These are phyloP conservation scores for Ophthalmolycus amberensis DNA, from an alignment of 2,113 vertebrate species.

Conservation along the genomic window DNA sequence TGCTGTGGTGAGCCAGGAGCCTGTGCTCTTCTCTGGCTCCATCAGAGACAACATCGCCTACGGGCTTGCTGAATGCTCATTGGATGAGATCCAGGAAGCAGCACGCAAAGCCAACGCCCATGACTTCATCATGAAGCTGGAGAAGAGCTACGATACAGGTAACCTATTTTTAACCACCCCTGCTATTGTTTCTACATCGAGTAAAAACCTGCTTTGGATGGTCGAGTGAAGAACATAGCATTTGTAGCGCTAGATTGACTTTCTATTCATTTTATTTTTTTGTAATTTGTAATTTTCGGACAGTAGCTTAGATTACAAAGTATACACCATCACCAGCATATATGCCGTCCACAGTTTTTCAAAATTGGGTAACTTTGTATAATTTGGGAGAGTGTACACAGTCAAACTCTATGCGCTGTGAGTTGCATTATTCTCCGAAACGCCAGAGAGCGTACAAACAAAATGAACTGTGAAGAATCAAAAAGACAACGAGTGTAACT, in stretches of 20 bases:
- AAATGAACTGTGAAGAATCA: too few relatives aligned
- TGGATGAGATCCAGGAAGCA: conserved; percentile 70
- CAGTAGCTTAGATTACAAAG: too few relatives aligned
- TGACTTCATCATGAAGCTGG: conserved; percentile 72
- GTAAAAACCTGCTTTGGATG: background rate
- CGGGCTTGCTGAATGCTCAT: conserved; percentile 68
- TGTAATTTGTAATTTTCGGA: too few relatives aligned
- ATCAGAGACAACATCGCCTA: conserved; percentile 82
- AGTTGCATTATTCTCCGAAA: too few relatives aligned
- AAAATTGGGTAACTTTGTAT: too few relatives aligned
- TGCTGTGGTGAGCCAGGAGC: conserved; percentile 81
- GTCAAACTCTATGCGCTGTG: too few relatives aligned
- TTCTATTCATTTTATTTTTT: too few relatives aligned
- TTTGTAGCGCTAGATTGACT: background rate
- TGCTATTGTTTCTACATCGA: background rate
- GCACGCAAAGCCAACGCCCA: conserved; percentile 81
- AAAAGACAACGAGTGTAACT: too few relatives aligned
- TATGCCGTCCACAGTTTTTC: too few relatives aligned
- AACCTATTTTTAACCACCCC: background rate
- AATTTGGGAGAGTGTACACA: too few relatives aligned
- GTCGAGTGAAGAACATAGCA: background rate
- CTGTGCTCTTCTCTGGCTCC: conserved; percentile 80
- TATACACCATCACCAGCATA: too few relatives aligned
- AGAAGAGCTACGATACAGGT: conserved; percentile 81
- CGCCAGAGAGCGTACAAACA: too few relatives aligned